These are phyloP conservation scores for Thripadectes ignobilis DNA, from an alignment of 2,797 vertebrate species.

Conservation along the genomic window DNA sequence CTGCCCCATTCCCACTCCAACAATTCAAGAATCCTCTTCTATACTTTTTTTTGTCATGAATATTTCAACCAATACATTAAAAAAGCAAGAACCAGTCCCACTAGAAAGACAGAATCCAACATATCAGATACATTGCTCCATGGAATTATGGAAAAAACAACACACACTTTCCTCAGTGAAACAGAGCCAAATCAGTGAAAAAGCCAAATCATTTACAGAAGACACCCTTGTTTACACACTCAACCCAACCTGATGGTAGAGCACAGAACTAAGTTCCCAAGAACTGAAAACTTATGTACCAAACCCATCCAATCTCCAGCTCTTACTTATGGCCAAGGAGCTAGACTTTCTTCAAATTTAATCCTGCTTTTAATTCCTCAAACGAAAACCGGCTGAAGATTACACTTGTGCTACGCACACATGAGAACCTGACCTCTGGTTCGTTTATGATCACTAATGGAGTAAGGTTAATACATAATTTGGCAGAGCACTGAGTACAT, in stretches of 20 bases:
- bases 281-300: accelerated
- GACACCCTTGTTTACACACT: not conserved
- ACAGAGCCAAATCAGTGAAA: not conserved
- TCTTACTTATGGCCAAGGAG: not conserved
- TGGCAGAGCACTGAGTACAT: not conserved
- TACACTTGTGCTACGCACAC: not conserved
- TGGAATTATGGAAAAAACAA: not conserved
- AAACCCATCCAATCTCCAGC: not conserved
- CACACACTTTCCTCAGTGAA: not conserved
- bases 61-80: not conserved
- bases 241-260: not conserved
- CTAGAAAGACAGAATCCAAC: not conserved
- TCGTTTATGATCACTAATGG: not conserved
- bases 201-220: not conserved
- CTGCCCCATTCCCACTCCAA: not conserved
- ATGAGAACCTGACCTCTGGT: not conserved
- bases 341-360: not conserved
- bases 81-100: not conserved
- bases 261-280: not conserved
- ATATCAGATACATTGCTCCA: not conserved
- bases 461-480: not conserved
- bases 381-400: not conserved
- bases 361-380: not conserved
- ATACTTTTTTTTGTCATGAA: not conserved
- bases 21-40: not conserved